These are phyloP conservation scores for Orbicella faveolata DNA, from an alignment of 64 coral and sea anemone genomes.

Conservation along the genomic window DNA sequence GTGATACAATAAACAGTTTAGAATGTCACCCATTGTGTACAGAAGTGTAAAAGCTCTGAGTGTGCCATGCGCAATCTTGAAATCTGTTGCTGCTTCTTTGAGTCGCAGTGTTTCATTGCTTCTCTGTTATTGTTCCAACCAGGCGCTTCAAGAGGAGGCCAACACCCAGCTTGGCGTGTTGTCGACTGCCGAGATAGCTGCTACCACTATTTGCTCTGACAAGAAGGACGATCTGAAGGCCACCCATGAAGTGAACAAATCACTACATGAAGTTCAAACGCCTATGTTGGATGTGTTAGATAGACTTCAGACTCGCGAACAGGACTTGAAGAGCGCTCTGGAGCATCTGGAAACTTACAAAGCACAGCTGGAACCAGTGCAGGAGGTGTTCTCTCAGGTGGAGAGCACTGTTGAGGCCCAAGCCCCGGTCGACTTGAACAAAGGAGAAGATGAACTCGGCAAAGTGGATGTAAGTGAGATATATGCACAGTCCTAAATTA, in stretches of 20 bases:
- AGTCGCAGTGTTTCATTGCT: not conserved
- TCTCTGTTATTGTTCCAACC: not conserved
- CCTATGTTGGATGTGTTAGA: constrained; percentile 73
- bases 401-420: constrained; percentile 56
- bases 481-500: not conserved
- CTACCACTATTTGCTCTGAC: constrained; percentile 55
- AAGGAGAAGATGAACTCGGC: constrained; percentile 70
- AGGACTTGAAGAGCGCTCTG: constrained; percentile 62
- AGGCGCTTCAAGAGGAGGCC: constrained; percentile 77
- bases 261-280: constrained; percentile 55
- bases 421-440: constrained; percentile 52
- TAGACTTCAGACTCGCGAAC: constrained; percentile 72
- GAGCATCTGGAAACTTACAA: constrained; percentile 72
- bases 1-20: not conserved
- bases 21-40: not conserved
- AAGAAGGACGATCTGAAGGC: constrained; percentile 91
- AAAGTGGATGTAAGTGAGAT: constrained; percentile 82
- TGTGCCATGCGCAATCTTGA: not conserved
- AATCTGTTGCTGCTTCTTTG: not conserved
- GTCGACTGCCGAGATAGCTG: constrained; percentile 72
- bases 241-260: constrained; percentile 55
- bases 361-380: constrained; percentile 71
- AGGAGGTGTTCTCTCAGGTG: constrained; percentile 73
- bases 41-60: not conserved
- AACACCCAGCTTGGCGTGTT: constrained; percentile 56